Evolutionary conservation across 2,888 invertebrate species (phyloP), one percentile per base, ranked within the genome.

Genomic region (Hirtodrosophila trivittata): DNA sequence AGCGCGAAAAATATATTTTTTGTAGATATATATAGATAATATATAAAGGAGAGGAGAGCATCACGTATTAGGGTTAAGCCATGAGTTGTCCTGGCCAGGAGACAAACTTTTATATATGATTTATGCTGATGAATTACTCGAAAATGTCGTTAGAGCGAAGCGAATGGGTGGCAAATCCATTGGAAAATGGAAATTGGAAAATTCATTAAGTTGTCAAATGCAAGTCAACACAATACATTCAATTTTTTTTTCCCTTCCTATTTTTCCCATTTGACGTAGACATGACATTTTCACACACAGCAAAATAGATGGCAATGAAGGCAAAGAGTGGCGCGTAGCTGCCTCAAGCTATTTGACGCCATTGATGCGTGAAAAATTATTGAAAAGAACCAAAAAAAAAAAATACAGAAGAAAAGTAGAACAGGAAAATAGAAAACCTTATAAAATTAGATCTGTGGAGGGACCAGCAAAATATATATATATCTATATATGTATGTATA

Each of bases 171-270:
- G 32, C 25, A 21, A 14, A 13, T 26, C 37, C 33, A 55, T 52
- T 33, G 46, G 38, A 32, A 3, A 39, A 42, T 12, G 3, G 35
- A 37, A 32, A 66, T 45, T 47, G 63, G 39, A 62, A 83, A 86
- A 84, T 86, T 82, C 82, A 82, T 84, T 82, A 82, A 82, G 73
- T 80, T 82, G 82, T 82, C 82, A 86, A 81, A 72, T 84, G 81
- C 84, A 86, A 86, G 86, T 82, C 82, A 82, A 86, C 86, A 80
- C 52, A 69, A 64, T 42, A 49, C 45, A 62, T 59, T n/a, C 38
- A n/a, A 10, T 39, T 14, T 41, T 45, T 45, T 32, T 41, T 45
- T 30, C 9, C 30, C 16, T 43, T 42, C 18, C 10, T 25, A 9
- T n/a, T n/a, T n/a, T n/a, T n/a, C 28, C 3, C 10, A 10, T 9